Evolutionary conservation across 2,888 invertebrate species (phyloP), one percentile per base, ranked within the genome.

Genomic region (Bombylius major): DNA sequence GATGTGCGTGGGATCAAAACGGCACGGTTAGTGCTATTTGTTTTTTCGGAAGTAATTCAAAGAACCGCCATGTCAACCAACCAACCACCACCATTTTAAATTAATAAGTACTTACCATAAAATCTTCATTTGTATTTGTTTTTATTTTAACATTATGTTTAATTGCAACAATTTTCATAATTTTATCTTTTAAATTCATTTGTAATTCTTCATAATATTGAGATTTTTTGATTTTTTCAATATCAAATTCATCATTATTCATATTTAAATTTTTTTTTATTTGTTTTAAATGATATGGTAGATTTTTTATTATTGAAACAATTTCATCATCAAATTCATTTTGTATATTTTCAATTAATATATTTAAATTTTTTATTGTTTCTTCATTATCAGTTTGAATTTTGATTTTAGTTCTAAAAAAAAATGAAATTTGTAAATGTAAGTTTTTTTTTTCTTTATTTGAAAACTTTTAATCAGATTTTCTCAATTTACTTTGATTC

Each of bases 311-410:
- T 12, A 52, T 52, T 9, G 47, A 31, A 32, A 55, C 14, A 31
- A 57, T 49, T 39, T 57, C 44, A 52, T 57, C 39, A 44, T 57
- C 55, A n/a, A 57, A 55, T 44, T 57, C 55, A 6, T 32, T 31
- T 49, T 57, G 48, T 7, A 52, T 45, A 9, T 47, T 39, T 45
- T 52, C 11, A 11, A 42, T 11, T 11, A 42, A 8, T 36, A 3
- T 36, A 36, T 36, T 36, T 9, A 6, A 36, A 36, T 36, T 36
- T 36, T 9, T 1, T 36, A 8, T 6, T 36, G 1, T 36, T 4
- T 9, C 3, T 1, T 8, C 9, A 1, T 3, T 36, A 8, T 36
- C 36, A 36, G 1, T 23, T 23, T 23, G 23, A 23, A 23, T 23
- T 23, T 23, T 23, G 23, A 23, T 23, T 23, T 23, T 23, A 23